Percentiles rank a stretch among this genome's conserved stretches.
phyloP scores from a whole-genome alignment of 2,888 invertebrate species.

The Cheilosia impressa region DNA sequence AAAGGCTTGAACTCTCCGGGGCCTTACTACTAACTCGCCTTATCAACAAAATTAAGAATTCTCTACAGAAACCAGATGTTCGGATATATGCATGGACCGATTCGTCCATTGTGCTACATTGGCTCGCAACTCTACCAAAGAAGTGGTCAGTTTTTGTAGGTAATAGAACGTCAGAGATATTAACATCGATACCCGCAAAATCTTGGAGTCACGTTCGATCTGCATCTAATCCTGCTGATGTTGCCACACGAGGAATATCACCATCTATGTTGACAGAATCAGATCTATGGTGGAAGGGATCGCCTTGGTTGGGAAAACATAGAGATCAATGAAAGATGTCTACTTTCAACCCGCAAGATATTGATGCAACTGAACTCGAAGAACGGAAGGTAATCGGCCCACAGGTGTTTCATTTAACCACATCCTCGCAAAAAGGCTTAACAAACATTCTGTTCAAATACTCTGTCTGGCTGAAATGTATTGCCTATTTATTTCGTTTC shows the following conservation, averaged over 20 bases:
- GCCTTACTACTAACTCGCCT: conserved; percentile 43
- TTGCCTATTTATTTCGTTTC: conserved; percentile 1
- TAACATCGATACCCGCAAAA: conserved; percentile 2
- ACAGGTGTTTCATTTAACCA: neutral
- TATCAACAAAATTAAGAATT: conserved; percentile 21
- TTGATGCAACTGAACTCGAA: too few species aligned
- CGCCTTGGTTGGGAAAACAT: neutral
- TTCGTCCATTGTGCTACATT: conserved; percentile 44
- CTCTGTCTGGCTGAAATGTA: too few species aligned
- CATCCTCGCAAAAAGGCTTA: too few species aligned
- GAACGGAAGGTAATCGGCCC: too few species aligned
- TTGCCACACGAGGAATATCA: conserved; percentile 42
- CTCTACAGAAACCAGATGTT: conserved; percentile 12
- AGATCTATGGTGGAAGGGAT: conserved; percentile 37
- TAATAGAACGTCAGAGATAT: conserved; percentile 40
- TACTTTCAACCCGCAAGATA: neutral
- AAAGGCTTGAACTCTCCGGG: conserved; percentile 26
- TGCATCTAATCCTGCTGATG: conserved; percentile 41
- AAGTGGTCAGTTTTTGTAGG: conserved; percentile 49
- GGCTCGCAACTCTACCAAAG: conserved; percentile 41
- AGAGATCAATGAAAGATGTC: conserved; percentile 9
- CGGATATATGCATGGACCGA: conserved; percentile 28
- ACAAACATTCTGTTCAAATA: too few species aligned
- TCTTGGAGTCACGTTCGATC: conserved; percentile 49
- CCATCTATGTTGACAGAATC: neutral